Conservation (phyloP, 2,113 vertebrate species). For the Labeo rohita region DNA sequence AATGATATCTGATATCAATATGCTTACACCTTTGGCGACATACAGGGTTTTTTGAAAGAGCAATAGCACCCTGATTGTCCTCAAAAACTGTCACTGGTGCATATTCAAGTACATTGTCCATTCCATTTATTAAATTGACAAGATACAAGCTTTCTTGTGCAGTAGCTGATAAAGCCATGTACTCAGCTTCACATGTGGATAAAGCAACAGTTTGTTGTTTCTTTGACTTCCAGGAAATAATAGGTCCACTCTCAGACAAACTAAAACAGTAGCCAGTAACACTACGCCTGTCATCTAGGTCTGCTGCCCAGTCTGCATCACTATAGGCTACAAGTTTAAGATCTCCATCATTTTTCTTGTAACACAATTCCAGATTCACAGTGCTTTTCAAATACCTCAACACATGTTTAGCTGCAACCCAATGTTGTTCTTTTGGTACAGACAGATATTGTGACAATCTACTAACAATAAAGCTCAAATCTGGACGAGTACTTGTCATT, state of each 20-base stretch:
- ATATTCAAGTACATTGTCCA: too few species aligned
- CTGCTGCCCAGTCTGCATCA: not conserved
- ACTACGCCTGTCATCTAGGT: not conserved
- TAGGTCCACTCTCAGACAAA: not conserved
- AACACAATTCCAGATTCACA: not conserved
- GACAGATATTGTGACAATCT: conserved; percentile 8
- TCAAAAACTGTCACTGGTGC: too few species aligned
- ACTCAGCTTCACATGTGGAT: not conserved
- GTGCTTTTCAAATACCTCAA: conserved; percentile 36
- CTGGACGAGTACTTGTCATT: conserved; percentile 15
- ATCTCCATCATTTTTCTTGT: not conserved
- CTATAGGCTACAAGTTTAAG: not conserved
- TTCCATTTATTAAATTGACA: not conserved
- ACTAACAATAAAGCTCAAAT: conserved; percentile 47
- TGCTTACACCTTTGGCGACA: too few species aligned
- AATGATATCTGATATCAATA: too few species aligned
- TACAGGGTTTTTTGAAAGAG: too few species aligned
- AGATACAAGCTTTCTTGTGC: not conserved
- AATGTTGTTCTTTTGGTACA: conserved; percentile 26
- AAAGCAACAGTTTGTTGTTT: not conserved
- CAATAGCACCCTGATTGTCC: too few species aligned
- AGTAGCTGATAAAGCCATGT: not conserved
- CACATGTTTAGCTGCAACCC: conserved; percentile 37
- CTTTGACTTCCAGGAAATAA: not conserved
- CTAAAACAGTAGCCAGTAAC: not conserved